A percentile compares a stretch with the other conserved stretches of the same genome.
Evolutionary conservation across 2,797 vertebrate species (phyloP).

Genomic region (Mormyrops attenuatus): DNA sequence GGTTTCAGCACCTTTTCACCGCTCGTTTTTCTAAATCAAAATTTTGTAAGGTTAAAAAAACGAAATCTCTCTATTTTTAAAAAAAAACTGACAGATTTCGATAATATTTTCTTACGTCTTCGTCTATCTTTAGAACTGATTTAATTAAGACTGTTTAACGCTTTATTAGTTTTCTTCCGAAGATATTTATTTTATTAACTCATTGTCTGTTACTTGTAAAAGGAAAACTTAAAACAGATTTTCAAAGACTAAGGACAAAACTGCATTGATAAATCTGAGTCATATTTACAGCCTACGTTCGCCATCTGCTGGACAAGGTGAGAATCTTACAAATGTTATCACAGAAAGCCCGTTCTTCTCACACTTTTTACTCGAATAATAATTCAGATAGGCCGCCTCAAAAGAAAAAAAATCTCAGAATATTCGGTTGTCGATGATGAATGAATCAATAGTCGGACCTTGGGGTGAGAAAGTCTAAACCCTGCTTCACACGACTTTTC

Average conservation of each 20-base stretch:
- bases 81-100: background rate
- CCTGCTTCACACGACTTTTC: background rate
- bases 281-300: background rate
- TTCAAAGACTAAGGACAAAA: background rate
- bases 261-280: background rate
- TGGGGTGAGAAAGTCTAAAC: background rate
- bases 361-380: background rate
- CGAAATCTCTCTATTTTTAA: background rate
- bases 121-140: background rate
- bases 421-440: background rate
- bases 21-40: background rate
- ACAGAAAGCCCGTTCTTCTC: background rate
- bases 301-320: background rate
- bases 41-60: background rate
- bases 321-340: background rate
- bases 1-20: background rate
- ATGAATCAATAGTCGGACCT: background rate
- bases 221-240: background rate
- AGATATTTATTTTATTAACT: background rate
- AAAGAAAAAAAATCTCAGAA: too few species aligned
- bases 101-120: background rate
- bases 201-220: background rate
- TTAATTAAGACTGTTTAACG: background rate
- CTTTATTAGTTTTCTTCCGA: background rate
- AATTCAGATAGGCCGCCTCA: background rate